A percentile compares a stretch with the other conserved stretches of the same genome.
Evolutionary conservation across 92 coral and sea anemone genomes (phyloP).

Genomic region (Ricordea florida): DNA sequence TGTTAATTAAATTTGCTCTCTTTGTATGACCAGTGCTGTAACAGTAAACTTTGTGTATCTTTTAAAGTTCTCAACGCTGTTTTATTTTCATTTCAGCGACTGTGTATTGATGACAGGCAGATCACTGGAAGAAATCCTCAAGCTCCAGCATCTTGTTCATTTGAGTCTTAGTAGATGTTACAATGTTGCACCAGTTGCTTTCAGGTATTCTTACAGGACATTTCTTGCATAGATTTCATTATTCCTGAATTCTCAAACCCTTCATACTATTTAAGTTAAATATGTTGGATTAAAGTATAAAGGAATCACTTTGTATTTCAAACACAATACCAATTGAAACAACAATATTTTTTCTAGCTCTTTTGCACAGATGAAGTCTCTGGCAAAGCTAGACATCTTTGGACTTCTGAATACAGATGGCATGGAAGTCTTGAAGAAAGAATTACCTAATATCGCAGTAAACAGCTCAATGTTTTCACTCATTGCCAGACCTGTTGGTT

Average conservation of each 20-base stretch:
- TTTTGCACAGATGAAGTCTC: slow-evolving; percentile 62
- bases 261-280: too few relatives aligned
- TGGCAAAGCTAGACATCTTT: slow-evolving; percentile 74
- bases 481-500: slow-evolving; percentile 84
- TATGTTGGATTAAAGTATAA: too few relatives aligned
- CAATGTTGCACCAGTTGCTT: slow-evolving; percentile 77
- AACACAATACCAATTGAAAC: too few relatives aligned
- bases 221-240: too few relatives aligned
- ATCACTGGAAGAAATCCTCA: slow-evolving; percentile 63
- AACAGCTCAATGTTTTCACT: slow-evolving; percentile 77
- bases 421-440: slow-evolving; percentile 60
- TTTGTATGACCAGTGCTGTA: background rate
- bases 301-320: too few relatives aligned
- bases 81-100: slow-evolving; percentile 58
- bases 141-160: slow-evolving; percentile 63
- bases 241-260: too few relatives aligned
- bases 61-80: background rate
- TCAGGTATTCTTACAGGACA: slow-evolving; percentile 86
- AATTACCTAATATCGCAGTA: slow-evolving; percentile 61
- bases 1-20: too few relatives aligned
- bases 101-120: slow-evolving; percentile 66
- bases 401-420: slow-evolving; percentile 81
- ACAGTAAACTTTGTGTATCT: background rate
- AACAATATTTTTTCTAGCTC: too few relatives aligned
- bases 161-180: slow-evolving; percentile 91